Evolutionary conservation across 2,113 vertebrate genomes (phyloP), one percentile per base, ranked within the genome.

Genomic region (Phainopepla nitens): DNA sequence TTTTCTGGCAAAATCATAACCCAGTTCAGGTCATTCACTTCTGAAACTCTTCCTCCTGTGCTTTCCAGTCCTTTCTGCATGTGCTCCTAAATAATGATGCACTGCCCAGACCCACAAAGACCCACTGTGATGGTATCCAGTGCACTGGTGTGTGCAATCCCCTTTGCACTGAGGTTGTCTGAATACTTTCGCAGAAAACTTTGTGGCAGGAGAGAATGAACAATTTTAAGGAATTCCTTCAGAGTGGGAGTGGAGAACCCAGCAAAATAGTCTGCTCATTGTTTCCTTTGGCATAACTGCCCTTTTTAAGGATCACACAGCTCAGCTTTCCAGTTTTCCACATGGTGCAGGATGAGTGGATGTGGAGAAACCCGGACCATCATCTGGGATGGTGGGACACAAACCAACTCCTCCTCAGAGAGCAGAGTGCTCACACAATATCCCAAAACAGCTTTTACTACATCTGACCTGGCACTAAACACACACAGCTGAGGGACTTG

Each of bases 71-170:
- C 60, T 25, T 92, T 87, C 10, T 25, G 21, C 3, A 4, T 1
- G 41, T 0, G 0, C 20, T 85, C 58, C 68, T 33, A 39, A 76
- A 53, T 5, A 57, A 35, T 6, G n/a, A 11, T 0, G 4, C 9
- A 28, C 1, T 47, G 20, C 17, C 62, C 50, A 90, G 56, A 61
- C 10, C 15, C 80, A 54, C 61, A 23, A 28, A 76, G 65, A 58
- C 42, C 7, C 28, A 11, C n/a, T 7, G n/a, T 6, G 78, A 14
- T 7, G 33, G 21, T 0, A 20, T 4, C 6, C 35, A 45, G 41
- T 2, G 31, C 35, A 15, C 65, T 49, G 41, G 15, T 1, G 2
- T 2, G 20, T 4, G 39, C 4, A 6, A 25, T 21, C 25, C 61
- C 45, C 39, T 76, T 13, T 21, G 50, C 57, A 21, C 36, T 4